A percentile compares a stretch with the other conserved stretches of the same genome.
Conservation (phyloP, 2,797 vertebrate genomes). For the Muscicapa striata region DNA sequence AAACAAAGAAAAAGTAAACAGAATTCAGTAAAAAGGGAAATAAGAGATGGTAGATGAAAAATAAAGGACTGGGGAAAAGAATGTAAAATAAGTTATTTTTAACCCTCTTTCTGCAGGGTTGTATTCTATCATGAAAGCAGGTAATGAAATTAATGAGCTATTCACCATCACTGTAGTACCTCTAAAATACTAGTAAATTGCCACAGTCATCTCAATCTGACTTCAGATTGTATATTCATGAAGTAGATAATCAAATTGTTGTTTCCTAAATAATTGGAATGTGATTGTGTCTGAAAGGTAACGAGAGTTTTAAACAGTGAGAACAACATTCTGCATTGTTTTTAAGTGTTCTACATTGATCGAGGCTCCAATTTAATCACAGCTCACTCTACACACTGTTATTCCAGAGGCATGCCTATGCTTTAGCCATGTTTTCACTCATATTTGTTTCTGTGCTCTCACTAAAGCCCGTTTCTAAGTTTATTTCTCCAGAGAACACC, state of each 20-base stretch:
- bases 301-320: neutral
- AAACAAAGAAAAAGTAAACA: neutral
- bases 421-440: neutral
- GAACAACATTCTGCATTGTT: neutral
- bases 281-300: neutral
- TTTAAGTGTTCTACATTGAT: neutral
- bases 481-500: constrained; percentile 5
- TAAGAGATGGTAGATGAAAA: neutral
- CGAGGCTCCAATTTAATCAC: neutral
- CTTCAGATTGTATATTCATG: neutral
- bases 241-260: neutral
- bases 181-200: neutral
- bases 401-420: neutral
- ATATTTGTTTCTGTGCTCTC: neutral
- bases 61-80: neutral
- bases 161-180: neutral
- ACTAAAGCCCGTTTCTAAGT: neutral
- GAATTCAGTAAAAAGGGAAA: neutral
- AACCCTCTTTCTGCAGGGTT: neutral
- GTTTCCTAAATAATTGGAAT: neutral
- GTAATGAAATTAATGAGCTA: neutral
- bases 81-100: neutral
- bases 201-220: neutral
- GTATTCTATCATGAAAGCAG: neutral
- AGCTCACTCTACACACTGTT: neutral